Conservation (phyloP, 2,113 vertebrate genomes). For the Gila orcuttii region DNA sequence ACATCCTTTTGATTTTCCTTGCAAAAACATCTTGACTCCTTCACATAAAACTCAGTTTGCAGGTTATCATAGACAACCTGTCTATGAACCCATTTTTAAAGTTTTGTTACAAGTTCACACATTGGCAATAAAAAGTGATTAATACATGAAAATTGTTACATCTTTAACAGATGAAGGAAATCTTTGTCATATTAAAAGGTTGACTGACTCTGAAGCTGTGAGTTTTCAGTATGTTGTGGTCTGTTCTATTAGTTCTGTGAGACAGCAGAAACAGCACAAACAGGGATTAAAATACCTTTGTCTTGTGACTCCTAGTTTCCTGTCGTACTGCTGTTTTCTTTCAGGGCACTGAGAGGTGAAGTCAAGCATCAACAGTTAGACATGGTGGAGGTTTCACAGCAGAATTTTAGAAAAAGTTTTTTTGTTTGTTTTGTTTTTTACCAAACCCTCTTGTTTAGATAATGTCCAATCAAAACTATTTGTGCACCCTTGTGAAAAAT, state of each 20-base stretch:
- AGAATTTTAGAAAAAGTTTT: background rate
- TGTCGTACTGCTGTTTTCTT: conserved; percentile 50
- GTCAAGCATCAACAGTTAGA: conserved; percentile 14
- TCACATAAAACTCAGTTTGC: too few species aligned
- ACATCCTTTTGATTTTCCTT: too few species aligned
- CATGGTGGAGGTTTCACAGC: background rate
- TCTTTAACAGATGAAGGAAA: background rate
- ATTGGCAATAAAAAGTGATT: too few species aligned
- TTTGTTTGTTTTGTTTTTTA: too few species aligned
- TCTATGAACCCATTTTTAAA: too few species aligned
- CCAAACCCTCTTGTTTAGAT: too few species aligned
- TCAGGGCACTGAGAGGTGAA: conserved; percentile 35
- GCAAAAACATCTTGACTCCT: too few species aligned
- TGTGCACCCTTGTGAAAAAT: too few species aligned
- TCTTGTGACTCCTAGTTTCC: conserved; percentile 56
- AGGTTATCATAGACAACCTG: too few species aligned
- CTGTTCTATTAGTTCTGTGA: conserved; percentile 19
- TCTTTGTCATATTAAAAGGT: background rate
- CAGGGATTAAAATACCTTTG: conserved; percentile 59
- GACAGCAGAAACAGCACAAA: conserved; percentile 40
- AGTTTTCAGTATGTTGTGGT: background rate
- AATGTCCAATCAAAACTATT: too few species aligned
- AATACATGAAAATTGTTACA: too few species aligned
- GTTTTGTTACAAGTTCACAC: too few species aligned
- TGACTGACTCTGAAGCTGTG: background rate